Base-by-base conservation (phyloP, 2,113 vertebrate genomes). In the Pelecanoides urinatrix region DNA sequence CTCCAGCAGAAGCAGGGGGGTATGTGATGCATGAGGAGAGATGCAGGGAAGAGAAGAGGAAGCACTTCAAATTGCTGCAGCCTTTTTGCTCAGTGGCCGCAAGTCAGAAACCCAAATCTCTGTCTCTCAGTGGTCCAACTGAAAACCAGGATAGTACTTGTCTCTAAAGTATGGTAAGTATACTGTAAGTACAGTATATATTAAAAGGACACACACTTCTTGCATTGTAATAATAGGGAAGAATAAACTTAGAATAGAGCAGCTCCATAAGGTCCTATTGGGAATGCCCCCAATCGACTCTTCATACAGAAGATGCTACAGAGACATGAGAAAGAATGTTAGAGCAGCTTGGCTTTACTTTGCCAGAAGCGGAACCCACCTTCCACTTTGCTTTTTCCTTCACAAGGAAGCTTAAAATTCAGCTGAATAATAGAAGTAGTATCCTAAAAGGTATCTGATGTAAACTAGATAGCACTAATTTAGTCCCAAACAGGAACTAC, bases 21-120 rank as follows among this genome's bases (percentile, higher is more conserved):
- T 13, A 49, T 0, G 0, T 12, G 26, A 61, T 52, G 13, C 26
- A 8, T 10, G 21, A 66, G 32, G 20, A 81, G 4, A 10, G 36
- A 63, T 15, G 34, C 7, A 73, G 20, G 47, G 27, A 68, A 55
- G 40, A 61, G 29, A 9, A 70, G 25, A 68, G 32, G 25, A 55
- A 72, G 44, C 1, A 1, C 9, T 58, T 63, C 9, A 50, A 71
- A 75, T 23, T 7, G 44, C 58, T 80, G n/a, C 29, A 83, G 61
- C n/a, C 30, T 76, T 68, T 66, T 40, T 36, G 32, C 34, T 29
- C 36, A 30, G 21, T 16, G 6, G 14, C 21, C 1, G 0, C 20
- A 36, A 63, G n/a, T 44, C 44, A 80, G 53, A 90, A 80, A 55
- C 26, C 15, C 36, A 42, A 36, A 32, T 72, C 30, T 27, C 11